Evolutionary conservation across 2,113 vertebrate genomes (phyloP), one percentile per base, ranked within the genome.

Genomic region (Athene cunicularia): DNA sequence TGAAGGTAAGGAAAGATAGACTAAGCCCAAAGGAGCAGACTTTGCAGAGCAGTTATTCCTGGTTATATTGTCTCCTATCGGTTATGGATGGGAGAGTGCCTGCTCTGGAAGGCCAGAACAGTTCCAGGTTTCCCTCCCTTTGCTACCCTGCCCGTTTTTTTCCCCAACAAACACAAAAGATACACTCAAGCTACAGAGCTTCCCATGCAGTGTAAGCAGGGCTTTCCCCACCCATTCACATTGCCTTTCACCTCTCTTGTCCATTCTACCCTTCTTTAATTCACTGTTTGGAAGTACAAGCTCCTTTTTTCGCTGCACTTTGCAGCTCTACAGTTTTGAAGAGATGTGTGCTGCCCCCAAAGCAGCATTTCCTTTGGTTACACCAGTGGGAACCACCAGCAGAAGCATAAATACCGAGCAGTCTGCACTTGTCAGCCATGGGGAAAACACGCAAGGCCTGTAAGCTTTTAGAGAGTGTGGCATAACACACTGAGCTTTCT

Each of bases 181-280:
- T 4, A 49, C 28, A 52, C 13, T 76, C 43, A 80, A 76, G 24
- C 33, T 53, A 41, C 33, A 66, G 27, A 86, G 30, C 19, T 56
- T 58, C 23, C 22, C 24, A 32, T 0, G 0, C 13, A 8, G 11
- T 2, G 2, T 35, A 52, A 68, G 33, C 3, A 24, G 45, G 50
- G 30, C 26, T 72, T 76, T 49, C 60, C 26, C 32, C 49, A 76
- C 12, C 26, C 35, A 3, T 39, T 55, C 24, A 83, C 21, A 15
- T 64, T 4, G 1, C 30, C 24, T 83, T 75, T 59, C 58, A 68
- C 17, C 27, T 77, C 33, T 93, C 55, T 62, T 67, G 22, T 37
- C 26, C 53, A 12, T 89, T 75, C 45, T 37, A 53, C 6, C 5
- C 18, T 23, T 62, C 80, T 59, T 52, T 55, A 75, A 27, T 10